These are phyloP conservation scores for Sebastes fasciatus DNA, from an alignment of 2,113 vertebrate species.

Conservation along the genomic window DNA sequence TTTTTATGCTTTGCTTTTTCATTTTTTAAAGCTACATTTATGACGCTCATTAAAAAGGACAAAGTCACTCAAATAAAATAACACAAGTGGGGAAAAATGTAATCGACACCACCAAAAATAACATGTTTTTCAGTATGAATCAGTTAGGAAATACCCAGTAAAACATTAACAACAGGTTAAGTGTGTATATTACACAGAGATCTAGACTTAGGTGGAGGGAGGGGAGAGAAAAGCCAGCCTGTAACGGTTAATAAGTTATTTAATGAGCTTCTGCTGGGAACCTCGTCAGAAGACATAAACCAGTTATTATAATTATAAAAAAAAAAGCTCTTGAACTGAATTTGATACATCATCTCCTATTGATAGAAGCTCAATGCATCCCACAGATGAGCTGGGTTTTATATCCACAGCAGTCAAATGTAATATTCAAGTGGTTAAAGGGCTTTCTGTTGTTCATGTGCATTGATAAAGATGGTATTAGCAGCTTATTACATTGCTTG, in stretches of 20 bases:
- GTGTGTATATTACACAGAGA: conserved; percentile 62
- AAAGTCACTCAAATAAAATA: conserved; percentile 74
- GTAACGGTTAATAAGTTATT: conserved; percentile 53
- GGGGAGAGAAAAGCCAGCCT: conserved; percentile 50
- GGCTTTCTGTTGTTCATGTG: conserved; percentile 52
- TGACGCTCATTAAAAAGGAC: conserved; percentile 66
- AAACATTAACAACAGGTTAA: conserved; percentile 61
- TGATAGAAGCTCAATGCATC: conserved; percentile 33
- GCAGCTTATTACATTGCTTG: conserved; percentile 79
- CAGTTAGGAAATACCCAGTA: conserved; percentile 63
- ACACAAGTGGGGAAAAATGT: conserved; percentile 12
- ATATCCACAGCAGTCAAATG: conserved; percentile 52
- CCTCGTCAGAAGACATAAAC: conserved; percentile 45
- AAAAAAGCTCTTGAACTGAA: conserved; percentile 30
- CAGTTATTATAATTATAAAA: conserved; percentile 26
- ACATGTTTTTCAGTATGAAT: conserved; percentile 74
- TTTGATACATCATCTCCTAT: conserved; percentile 25
- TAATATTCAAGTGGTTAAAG: conserved; percentile 67
- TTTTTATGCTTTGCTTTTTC: conserved; percentile 41
- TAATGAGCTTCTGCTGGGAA: conserved; percentile 31
- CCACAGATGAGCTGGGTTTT: conserved; percentile 21
- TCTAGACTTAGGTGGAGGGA: conserved; percentile 23
- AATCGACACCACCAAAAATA: conserved; percentile 53
- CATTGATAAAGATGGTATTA: conserved; percentile 64
- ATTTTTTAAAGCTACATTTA: conserved; percentile 79